These are phyloP conservation scores for Gambusia holbrooki DNA, from an alignment of 2,113 vertebrate genomes.

Conservation along the genomic window DNA sequence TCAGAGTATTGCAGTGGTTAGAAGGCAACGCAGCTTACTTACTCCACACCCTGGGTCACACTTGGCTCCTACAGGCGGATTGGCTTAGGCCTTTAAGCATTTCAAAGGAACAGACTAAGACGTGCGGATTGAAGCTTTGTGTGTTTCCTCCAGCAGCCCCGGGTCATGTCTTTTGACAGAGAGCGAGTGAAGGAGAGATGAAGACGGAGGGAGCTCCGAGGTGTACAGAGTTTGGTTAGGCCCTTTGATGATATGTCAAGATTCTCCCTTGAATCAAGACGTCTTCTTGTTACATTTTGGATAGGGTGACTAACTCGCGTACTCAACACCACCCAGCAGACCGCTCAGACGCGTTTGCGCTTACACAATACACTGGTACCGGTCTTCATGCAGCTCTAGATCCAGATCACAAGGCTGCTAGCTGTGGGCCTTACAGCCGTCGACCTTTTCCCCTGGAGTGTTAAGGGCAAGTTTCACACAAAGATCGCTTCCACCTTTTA, in stretches of 20 bases:
- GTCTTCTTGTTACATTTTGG: conserved; percentile 57
- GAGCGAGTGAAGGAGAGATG: conserved; percentile 29
- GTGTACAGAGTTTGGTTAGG: conserved; percentile 47
- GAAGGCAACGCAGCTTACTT: background rate
- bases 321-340: conserved; percentile 1
- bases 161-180: conserved; percentile 62
- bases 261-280: conserved; percentile 56
- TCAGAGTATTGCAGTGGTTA: background rate
- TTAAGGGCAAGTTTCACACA: conserved; percentile 67
- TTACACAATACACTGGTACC: background rate
- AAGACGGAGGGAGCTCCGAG: conserved; percentile 46
- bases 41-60: conserved; percentile 33
- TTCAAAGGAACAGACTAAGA: conserved; percentile 63
- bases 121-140: conserved; percentile 56
- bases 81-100: conserved; percentile 51
- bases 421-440: conserved; percentile 18
- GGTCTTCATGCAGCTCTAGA: background rate
- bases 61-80: conserved; percentile 42
- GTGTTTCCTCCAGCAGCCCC: conserved; percentile 46
- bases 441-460: conserved; percentile 42
- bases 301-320: conserved; percentile 20
- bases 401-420: conserved; percentile 11
- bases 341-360: background rate
- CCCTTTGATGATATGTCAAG: conserved; percentile 56
- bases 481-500: conserved; percentile 59